Base-by-base conservation (phyloP, 2,888 invertebrate genomes). In the Drosophila eohydei region DNA sequence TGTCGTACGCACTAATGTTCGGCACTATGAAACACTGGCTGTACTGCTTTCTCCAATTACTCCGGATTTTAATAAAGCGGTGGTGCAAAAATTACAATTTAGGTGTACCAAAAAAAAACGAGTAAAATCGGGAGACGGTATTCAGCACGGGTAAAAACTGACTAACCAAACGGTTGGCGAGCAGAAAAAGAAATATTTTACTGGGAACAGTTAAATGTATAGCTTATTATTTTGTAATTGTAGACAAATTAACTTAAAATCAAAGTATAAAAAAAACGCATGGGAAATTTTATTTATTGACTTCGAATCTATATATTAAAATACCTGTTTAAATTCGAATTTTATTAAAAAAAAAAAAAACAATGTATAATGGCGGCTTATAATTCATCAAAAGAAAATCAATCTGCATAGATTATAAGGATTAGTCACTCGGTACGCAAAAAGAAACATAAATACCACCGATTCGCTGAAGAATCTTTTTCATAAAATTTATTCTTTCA, bases 11-110 rank as follows among this genome's bases (percentile, higher is more conserved):
- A 60, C 70, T 57, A 62, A 70, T 66, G 70, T 68, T 71, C 52
- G 64, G 52, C 51, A 59, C 57, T 54, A 40, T 68, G 61, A 61
- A 56, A 68, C 74, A 68, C 83, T 81, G 74, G 73, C 61, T 75
- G 81, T 73, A 69, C 87, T 73, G 73, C 79, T 85, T 81, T 77
- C 88, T 84, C 90, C 79, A 80, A 82, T 82, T 82, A 82, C 88
- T 82, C 81, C 81, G 80, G 71, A 71, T 71, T 70, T 51, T 69
- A 70, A 71, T 56, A 57, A 62, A 74, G 81, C 85, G 91, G 91
- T 91, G 91, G 91, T 92, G 92, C 92, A 85, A 91, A 92, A 91
- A 91, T 91, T 92, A 89, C 89, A 91, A 91, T 92, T 92, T 92
- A 91, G 88, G 92, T 92, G 92, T 92, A 92, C 92, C 81, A 92